phyloP scores from a whole-genome alignment of 2,113 vertebrate genomes.

The Typhlomys cinereus region DNA sequence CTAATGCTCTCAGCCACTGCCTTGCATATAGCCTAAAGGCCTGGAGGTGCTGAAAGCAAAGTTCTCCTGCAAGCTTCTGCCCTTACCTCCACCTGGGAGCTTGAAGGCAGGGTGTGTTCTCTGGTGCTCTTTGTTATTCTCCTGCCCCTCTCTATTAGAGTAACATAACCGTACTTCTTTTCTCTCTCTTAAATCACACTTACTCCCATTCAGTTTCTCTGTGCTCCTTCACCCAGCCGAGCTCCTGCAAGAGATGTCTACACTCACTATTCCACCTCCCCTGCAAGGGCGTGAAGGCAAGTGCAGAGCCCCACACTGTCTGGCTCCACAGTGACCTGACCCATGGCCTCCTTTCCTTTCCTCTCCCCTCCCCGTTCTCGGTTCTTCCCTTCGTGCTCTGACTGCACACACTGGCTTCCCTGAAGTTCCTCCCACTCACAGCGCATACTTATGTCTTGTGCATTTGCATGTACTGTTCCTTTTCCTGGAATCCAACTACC shows the following conservation, averaged over 20 bases:
- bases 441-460: background rate
- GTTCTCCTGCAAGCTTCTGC: too few relatives aligned
- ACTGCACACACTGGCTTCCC: background rate
- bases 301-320: background rate
- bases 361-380: background rate
- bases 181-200: background rate
- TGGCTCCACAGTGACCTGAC: background rate
- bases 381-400: too few relatives aligned
- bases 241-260: background rate
- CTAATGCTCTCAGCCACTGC: background rate
- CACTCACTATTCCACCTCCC: background rate
- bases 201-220: background rate
- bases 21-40: background rate
- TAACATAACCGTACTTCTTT: background rate
- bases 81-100: background rate
- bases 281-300: background rate
- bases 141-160: background rate
- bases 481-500: background rate
- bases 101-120: too few relatives aligned
- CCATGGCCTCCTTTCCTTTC: background rate
- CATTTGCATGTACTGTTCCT: background rate
- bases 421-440: background rate
- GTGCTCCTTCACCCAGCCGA: background rate
- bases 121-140: too few relatives aligned
- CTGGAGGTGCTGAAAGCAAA: background rate